Evolutionary conservation across 2,888 invertebrate species (phyloP).

Genomic region (Eilema sororculum): DNA sequence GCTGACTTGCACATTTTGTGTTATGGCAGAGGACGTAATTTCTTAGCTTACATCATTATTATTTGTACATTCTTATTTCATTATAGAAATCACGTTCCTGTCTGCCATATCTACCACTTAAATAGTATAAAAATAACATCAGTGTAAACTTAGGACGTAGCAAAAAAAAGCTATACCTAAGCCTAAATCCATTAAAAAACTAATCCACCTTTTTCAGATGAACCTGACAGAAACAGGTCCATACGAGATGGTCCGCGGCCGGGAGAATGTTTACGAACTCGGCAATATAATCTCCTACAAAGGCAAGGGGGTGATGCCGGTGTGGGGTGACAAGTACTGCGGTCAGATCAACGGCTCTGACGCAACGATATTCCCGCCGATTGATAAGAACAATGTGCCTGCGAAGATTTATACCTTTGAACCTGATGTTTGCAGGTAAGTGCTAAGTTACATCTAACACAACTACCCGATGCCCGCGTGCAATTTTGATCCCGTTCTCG

Average conservation of each 20-base stretch:
- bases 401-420: slow-evolving; percentile 81
- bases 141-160: too few species aligned
- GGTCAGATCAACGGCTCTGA: slow-evolving; percentile 87
- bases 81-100: too few species aligned
- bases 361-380: slow-evolving; percentile 84
- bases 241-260: slow-evolving; percentile 85
- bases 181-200: too few species aligned
- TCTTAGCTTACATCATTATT: too few species aligned
- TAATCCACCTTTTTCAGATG: slow-evolving; percentile 67
- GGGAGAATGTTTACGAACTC: slow-evolving; percentile 75
- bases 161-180: too few species aligned
- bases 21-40: too few species aligned
- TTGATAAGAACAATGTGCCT: slow-evolving; percentile 68
- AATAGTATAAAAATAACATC: too few species aligned
- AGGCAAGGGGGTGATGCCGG: slow-evolving; percentile 64
- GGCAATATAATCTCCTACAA: slow-evolving; percentile 84
- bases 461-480: too few species aligned
- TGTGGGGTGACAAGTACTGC: slow-evolving; percentile 80
- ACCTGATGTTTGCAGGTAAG: slow-evolving; percentile 86
- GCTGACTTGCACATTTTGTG: too few species aligned
- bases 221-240: slow-evolving; percentile 86
- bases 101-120: too few species aligned
- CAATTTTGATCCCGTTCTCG: too few species aligned
- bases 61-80: too few species aligned
- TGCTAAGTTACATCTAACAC: background rate